Conservation (phyloP, 2,797 vertebrate genomes). For the Hoplostethus atlanticus region DNA sequence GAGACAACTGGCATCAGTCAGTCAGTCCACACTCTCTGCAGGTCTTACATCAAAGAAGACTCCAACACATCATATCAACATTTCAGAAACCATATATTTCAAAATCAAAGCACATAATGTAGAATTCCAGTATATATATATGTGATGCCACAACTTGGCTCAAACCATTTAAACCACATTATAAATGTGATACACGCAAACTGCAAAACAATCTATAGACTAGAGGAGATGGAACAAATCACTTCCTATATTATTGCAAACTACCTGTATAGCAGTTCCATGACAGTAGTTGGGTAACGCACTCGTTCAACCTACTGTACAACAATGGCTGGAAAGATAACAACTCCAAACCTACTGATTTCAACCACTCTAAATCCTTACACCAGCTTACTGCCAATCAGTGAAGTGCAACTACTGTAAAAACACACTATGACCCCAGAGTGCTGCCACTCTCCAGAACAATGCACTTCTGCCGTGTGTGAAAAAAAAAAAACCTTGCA, state of each 20-base stretch:
- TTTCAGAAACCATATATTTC: slow-evolving; percentile 1
- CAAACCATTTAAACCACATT: too few relatives aligned
- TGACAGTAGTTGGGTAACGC: background rate
- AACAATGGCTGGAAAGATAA: slow-evolving; percentile 10
- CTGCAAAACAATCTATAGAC: background rate
- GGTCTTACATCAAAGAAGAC: background rate
- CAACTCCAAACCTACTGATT: slow-evolving; percentile 24
- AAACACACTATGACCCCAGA: slow-evolving; percentile 80
- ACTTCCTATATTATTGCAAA: background rate
- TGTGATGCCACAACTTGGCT: too few relatives aligned
- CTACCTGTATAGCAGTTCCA: background rate
- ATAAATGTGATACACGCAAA: background rate
- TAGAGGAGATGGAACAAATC: background rate
- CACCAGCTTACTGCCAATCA: slow-evolving; percentile 30
- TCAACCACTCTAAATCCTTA: slow-evolving; percentile 34
- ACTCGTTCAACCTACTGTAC: slow-evolving; percentile 28
- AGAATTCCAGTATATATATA: too few relatives aligned
- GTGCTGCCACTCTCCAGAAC: slow-evolving; percentile 72
- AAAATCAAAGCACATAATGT: too few relatives aligned
- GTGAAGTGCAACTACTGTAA: slow-evolving; percentile 68
- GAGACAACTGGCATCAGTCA: slow-evolving; percentile 18
- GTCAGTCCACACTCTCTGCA: slow-evolving; percentile 28
- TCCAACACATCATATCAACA: background rate
- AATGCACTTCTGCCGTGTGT: slow-evolving; percentile 69
- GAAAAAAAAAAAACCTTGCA: slow-evolving; percentile 33